These are phyloP conservation scores for Epinephelus malabaricus DNA, from an alignment of 2,797 vertebrate species.

Conservation along the genomic window DNA sequence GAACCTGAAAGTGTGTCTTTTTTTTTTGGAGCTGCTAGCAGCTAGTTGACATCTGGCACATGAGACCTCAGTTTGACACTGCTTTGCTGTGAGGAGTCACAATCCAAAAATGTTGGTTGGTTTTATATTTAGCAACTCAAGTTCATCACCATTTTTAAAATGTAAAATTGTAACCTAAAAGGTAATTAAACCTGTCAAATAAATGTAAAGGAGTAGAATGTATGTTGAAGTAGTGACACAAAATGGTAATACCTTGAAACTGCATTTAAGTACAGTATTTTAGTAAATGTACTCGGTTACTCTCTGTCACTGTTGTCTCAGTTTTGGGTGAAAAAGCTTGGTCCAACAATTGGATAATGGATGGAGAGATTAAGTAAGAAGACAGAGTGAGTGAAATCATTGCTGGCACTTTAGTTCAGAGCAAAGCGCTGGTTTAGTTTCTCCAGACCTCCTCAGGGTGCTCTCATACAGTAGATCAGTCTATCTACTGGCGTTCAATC, in stretches of 20 bases:
- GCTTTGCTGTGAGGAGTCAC: not conserved
- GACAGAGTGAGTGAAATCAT: constrained; percentile 2
- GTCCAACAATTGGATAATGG: not conserved
- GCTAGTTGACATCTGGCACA: too few species aligned
- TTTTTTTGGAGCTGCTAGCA: too few species aligned
- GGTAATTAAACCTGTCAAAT: not conserved
- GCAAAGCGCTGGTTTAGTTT: constrained; percentile 22
- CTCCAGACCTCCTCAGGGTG: constrained; percentile 30
- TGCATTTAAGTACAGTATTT: not conserved
- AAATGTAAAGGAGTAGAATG: not conserved
- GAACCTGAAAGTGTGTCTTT: too few species aligned
- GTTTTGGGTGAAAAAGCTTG: not conserved
- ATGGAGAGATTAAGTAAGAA: not conserved
- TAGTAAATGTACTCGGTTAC: not conserved
- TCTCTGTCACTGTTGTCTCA: not conserved
- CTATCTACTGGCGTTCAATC: constrained; percentile 47
- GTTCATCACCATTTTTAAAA: not conserved
- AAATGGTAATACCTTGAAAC: too few species aligned
- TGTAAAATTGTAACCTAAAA: too few species aligned
- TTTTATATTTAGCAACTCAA: not conserved
- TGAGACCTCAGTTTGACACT: too few species aligned
- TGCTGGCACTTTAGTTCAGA: constrained; percentile 13
- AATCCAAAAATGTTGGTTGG: not conserved
- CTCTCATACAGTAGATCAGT: constrained; percentile 45
- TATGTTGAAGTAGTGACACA: not conserved